Conservation (phyloP, 2,797 vertebrate species). For the Micrastur ruficollis region DNA sequence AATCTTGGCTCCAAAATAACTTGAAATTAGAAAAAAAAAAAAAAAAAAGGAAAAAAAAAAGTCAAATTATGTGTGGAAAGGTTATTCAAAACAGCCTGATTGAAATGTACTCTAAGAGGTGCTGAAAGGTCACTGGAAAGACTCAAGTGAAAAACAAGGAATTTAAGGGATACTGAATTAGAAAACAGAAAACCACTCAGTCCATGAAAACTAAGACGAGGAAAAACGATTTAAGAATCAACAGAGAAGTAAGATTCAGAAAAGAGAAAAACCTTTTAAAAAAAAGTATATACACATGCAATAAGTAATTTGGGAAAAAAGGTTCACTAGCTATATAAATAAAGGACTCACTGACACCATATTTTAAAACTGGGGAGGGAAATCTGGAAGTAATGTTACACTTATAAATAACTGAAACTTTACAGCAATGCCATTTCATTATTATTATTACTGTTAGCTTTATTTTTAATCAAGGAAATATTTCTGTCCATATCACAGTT, state of each 20-base stretch:
- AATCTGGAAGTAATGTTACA: neutral
- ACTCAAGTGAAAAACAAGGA: neutral
- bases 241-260: neutral
- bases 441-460: neutral
- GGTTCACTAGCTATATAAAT: neutral
- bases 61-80: neutral
- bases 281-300: neutral
- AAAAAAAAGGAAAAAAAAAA: too few species aligned
- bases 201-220: neutral
- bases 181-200: neutral
- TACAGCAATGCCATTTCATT: neutral
- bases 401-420: neutral
- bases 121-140: neutral
- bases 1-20: neutral
- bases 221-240: neutral
- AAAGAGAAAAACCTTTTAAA: neutral
- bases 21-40: neutral
- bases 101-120: neutral
- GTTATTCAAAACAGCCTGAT: neutral
- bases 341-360: neutral
- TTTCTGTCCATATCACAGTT: neutral
- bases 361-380: neutral
- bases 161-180: neutral
- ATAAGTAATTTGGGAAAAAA: neutral
- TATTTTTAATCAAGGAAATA: neutral